Evolutionary conservation across 2,113 vertebrate species (phyloP).

Genomic region (Dipodomys ordii): DNA sequence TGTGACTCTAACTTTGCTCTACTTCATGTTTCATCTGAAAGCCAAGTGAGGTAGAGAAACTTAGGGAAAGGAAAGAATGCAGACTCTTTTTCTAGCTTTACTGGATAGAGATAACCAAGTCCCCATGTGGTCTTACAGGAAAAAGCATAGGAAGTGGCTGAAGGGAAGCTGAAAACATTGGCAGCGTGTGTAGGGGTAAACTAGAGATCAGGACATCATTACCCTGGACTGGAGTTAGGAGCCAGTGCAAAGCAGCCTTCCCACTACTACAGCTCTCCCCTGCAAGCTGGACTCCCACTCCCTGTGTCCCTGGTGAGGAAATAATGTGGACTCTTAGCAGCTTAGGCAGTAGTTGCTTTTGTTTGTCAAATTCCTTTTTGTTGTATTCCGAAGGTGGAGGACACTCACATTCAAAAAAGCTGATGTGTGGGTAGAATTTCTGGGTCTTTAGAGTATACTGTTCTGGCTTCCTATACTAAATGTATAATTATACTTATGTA

Average conservation of each 20-base stretch:
- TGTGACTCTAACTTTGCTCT: not conserved
- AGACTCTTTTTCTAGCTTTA: not conserved
- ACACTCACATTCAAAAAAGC: constrained; percentile 31
- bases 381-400: not conserved
- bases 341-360: not conserved
- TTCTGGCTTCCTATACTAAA: constrained; percentile 23
- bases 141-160: not conserved
- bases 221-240: not conserved
- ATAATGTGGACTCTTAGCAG: not conserved
- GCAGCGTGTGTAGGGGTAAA: not conserved
- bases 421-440: constrained; percentile 39
- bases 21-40: not conserved
- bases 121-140: not conserved
- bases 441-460: constrained; percentile 12
- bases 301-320: not conserved
- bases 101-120: not conserved
- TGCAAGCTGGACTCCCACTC: not conserved
- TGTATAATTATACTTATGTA: constrained; percentile 4
- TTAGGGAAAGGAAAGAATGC: not conserved
- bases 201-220: not conserved
- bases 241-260: not conserved
- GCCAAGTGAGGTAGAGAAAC: not conserved
- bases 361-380: not conserved
- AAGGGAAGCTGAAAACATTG: not conserved
- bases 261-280: not conserved